Percentiles rank a stretch among this genome's conserved stretches.
Evolutionary conservation across 2,888 invertebrate species (phyloP).

Genomic region (Ptycholaimellus sp.): DNA sequence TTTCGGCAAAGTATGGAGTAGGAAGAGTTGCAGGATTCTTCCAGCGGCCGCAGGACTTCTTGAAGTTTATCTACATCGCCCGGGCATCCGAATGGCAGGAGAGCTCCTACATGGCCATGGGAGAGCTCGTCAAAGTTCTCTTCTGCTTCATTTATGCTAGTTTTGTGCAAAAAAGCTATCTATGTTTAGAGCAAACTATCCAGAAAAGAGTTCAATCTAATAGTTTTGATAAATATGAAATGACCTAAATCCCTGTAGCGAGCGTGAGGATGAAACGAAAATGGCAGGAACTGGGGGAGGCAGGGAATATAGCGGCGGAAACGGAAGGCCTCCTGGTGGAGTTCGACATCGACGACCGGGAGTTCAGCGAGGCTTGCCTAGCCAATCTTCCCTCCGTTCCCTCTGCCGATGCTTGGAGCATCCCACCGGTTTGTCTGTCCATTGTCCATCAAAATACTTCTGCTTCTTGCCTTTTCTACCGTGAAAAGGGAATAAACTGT

Average conservation of each 20-base stretch:
- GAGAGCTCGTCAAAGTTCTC: no score
- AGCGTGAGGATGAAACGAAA: no score
- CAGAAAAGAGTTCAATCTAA: no score
- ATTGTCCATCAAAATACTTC: not conserved
- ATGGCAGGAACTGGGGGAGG: slow-evolving; percentile 54
- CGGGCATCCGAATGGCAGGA: slow-evolving; percentile 39
- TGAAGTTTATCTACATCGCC: slow-evolving; percentile 42
- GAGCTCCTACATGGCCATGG: slow-evolving; percentile 40
- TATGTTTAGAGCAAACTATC: no score
- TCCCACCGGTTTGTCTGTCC: not conserved
- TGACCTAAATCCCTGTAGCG: no score
- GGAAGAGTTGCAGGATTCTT: slow-evolving; percentile 38
- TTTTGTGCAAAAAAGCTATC: no score
- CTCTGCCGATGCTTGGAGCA: no score
- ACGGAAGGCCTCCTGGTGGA: slow-evolving; percentile 53
- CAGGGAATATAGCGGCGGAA: slow-evolving; percentile 52
- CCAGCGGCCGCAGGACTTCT: slow-evolving; percentile 28
- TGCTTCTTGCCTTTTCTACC: not conserved
- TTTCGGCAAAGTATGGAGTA: no score
- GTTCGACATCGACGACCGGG: slow-evolving; percentile 47
- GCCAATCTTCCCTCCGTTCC: slow-evolving; percentile 37
- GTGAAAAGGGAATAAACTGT: no score
- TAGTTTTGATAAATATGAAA: no score
- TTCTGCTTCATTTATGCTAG: no score
- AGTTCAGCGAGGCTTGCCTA: slow-evolving; percentile 43